Evolutionary conservation across 2,113 vertebrate genomes (phyloP).

Genomic region (Oenanthe melanoleuca): DNA sequence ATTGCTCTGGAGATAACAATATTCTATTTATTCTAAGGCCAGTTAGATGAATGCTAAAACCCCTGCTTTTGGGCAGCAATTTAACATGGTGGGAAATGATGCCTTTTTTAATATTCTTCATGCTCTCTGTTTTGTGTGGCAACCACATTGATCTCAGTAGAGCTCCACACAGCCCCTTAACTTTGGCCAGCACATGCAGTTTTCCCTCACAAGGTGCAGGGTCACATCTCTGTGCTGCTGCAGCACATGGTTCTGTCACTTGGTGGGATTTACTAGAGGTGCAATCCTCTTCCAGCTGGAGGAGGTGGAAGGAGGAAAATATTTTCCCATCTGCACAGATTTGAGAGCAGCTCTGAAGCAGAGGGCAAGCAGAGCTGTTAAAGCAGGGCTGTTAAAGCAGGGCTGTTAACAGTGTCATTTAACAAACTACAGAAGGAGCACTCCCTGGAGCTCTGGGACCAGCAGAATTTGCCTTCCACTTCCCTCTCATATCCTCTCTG

Average conservation of each 20-base stretch:
- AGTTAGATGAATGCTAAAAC: neutral
- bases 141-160: neutral
- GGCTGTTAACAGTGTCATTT: accelerated
- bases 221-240: neutral
- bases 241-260: neutral
- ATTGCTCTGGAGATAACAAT: neutral
- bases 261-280: neutral
- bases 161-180: accelerated
- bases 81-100: neutral
- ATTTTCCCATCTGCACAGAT: neutral
- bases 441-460: neutral
- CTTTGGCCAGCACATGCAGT: neutral
- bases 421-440: neutral
- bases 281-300: neutral
- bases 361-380: neutral
- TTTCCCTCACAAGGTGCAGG: neutral
- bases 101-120: neutral
- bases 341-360: neutral
- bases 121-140: neutral
- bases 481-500: neutral
- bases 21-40: neutral
- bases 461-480: neutral
- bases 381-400: neutral
- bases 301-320: neutral
- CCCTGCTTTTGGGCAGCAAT: neutral